Evolutionary conservation across 1,140 invertebrate genomes (phyloP), one percentile per base, ranked within the genome.

Genomic region (Leptinotarsa undecemlineata): DNA sequence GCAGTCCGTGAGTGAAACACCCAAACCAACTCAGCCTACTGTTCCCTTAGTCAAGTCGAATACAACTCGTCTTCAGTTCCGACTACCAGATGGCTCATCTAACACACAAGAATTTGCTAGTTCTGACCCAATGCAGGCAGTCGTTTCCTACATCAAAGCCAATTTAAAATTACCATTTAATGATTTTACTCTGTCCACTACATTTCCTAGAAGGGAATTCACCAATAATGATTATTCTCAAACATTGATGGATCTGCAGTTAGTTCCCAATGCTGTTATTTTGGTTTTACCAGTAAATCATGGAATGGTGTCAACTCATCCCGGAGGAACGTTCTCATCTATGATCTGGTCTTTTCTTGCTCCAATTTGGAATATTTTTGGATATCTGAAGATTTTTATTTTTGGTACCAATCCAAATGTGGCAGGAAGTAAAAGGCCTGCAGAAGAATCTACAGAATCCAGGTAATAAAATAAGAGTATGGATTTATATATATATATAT

Each of bases 221-320:
- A 89, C 88, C 5, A 80, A 85, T 4, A 85, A 87, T 3, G 90
- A 93, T 74, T 89, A 93, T 78, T 81, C 82, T 3, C 84, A 87
- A 79, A 90, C 90, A 8, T 86, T 97, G 15, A 78, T 87, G 17
- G 90, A 92, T 51, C 84, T 97, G 63, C 88, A 91, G 78, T 87
- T 97, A 63, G 90, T 91, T 68, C 96, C 95, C 0, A 93, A 92
- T 64, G 91, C 94, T 21, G 92, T 94, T 2, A 84, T 97, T 57
- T 88, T 96, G 63, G 91, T 96, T 73, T 84, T 96, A 69, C 91
- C 92, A 8, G 17, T 81, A 14, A 78, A 74, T 26, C 64, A 74
- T 20, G 74, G 75, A 51, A 74, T 61, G n/a, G 79, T 85, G 8
- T 77, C 80, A 8, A 83, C 82, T n/a, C 82, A 82, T 74, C 69